A percentile compares a stretch with the other conserved stretches of the same genome.
Evolutionary conservation across 1,140 invertebrate species (phyloP).

Genomic region (Neodiprion fabricii): DNA sequence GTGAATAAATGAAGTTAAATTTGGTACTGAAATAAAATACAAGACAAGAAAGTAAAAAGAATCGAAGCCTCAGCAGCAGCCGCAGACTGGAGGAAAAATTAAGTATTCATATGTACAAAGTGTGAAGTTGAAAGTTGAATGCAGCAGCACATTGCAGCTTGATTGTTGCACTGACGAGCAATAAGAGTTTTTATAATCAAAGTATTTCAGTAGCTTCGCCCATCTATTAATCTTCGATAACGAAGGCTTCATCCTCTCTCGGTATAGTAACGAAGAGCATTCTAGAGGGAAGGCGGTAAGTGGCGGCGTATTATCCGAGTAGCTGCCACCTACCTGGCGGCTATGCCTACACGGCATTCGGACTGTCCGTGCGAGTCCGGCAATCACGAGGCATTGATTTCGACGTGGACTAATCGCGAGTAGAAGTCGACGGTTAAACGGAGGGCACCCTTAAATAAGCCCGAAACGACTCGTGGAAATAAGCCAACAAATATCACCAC

Average conservation of each 20-base stretch:
- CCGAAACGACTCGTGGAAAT: background rate
- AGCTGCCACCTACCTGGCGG: background rate
- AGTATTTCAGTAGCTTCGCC: constrained; percentile 6
- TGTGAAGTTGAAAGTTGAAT: too few species aligned
- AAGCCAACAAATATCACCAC: background rate
- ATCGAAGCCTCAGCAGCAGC: too few species aligned
- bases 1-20: too few species aligned
- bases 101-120: too few species aligned
- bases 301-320: constrained; percentile 14
- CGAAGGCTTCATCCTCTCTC: constrained; percentile 35
- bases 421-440: background rate
- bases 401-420: constrained; percentile 33
- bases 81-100: too few species aligned
- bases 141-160: too few species aligned
- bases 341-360: background rate
- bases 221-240: constrained; percentile 38
- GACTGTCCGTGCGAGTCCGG: constrained; percentile 21
- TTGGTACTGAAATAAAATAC: too few species aligned
- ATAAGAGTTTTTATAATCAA: constrained; percentile 8
- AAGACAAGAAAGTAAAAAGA: too few species aligned
- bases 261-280: constrained; percentile 31
- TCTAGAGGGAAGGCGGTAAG: constrained; percentile 24
- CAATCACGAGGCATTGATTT: constrained; percentile 40
- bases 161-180: background rate
- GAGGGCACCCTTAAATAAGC: background rate